Base-by-base conservation (phyloP, 2,888 invertebrate genomes). In the Drosophila neotestacea region DNA sequence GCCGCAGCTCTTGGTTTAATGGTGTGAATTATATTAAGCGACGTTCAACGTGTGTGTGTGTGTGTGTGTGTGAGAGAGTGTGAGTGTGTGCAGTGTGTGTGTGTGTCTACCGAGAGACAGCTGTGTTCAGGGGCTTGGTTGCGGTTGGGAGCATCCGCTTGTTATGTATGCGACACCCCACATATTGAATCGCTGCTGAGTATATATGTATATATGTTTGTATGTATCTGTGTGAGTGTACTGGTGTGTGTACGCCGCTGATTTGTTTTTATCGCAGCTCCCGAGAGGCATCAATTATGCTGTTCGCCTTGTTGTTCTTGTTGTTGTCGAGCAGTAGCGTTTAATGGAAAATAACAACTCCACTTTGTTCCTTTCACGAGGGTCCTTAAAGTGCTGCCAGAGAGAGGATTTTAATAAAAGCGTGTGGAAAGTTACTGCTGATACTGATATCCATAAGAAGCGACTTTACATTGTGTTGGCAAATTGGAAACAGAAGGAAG, bases 21-120 rank as follows among this genome's bases (percentile, higher is more conserved):
- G 85, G 85, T 89, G 85, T 89, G 90, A 89, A 85, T 85, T 84
- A 84, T 84, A 84, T 88, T 83, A 85, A 76, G 81, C 85, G 81
- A 70, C 68, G 68, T 61, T 65, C 48, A 50, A 22, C 36, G 4
- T 60, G 60, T 42, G 32, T 39, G 41, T 54, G 54, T 46, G 62
- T 28, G 46, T 16, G 46, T 34, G 36, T 46, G 22, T 50, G 50
- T 50, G 52, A 46, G 46, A 6, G 70, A 27, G 51, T 22, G 56
- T 39, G 34, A 36, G 28, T 51, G 50, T 46, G 51, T 38, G 44
- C 16, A 32, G 11, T 47, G 4, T 51, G 44, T 52, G 63, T 59
- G 51, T 73, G 58, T 74, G 69, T 65, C 30, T 55, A 44, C 2
- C 50, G 79, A 75, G 79, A 70, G 79, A 70, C 76, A 75, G 79